A percentile compares a stretch with the other conserved stretches of the same genome.
Conservation (phyloP, 1,140 invertebrate species). For the Papilio machaon region DNA sequence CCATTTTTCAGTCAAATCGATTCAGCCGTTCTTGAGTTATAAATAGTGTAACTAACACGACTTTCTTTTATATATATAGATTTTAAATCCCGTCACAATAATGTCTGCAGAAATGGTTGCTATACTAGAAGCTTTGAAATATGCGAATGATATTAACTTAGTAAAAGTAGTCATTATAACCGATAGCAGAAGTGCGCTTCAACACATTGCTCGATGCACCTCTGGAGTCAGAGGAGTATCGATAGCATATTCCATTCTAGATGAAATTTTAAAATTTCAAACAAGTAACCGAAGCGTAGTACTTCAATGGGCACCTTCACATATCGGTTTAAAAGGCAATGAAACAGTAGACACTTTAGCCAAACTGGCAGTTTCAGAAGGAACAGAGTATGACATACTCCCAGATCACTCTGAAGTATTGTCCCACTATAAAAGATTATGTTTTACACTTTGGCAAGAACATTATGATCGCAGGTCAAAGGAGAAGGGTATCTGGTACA, state of each 20-base stretch:
- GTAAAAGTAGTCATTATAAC: not conserved
- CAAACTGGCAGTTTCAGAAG: not conserved
- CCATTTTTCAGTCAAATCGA: too few species aligned
- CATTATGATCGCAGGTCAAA: not conserved
- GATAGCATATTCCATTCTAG: too few species aligned
- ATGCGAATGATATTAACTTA: not conserved
- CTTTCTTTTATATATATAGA: too few species aligned
- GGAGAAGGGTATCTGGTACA: conserved; percentile 6
- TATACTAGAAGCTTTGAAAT: not conserved
- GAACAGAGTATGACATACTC: not conserved
- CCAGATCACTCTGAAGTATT: not conserved
- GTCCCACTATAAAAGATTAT: not conserved
- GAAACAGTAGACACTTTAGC: not conserved
- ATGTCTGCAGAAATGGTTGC: conserved; percentile 7
- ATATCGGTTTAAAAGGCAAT: not conserved
- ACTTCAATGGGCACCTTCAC: not conserved
- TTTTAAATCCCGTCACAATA: not conserved
- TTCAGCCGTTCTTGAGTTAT: too few species aligned
- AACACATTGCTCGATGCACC: conserved; percentile 6
- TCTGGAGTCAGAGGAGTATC: conserved; percentile 1
- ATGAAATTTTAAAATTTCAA: too few species aligned
- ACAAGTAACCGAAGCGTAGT: too few species aligned
- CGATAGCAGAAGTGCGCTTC: not conserved
- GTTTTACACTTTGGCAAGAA: not conserved
- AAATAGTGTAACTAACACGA: too few species aligned